These are phyloP conservation scores for Thera britannica DNA, from an alignment of 2,888 invertebrate genomes.

Conservation along the genomic window DNA sequence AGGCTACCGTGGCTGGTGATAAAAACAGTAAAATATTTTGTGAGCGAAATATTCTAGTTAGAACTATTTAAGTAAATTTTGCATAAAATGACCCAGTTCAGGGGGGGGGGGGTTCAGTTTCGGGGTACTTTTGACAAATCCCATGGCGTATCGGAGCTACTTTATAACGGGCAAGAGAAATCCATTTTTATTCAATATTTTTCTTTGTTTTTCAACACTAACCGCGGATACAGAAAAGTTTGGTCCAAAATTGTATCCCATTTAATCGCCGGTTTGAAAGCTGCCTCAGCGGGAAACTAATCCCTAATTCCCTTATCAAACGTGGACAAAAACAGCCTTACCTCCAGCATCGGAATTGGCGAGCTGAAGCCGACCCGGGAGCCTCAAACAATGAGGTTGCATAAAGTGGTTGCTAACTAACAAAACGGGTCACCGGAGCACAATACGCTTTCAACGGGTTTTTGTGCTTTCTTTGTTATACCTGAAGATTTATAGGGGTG, in stretches of 20 bases:
- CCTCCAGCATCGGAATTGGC: conserved; percentile 19
- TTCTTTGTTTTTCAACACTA: too few relatives aligned
- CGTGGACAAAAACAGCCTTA: conserved; percentile 20
- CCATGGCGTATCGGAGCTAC: too few relatives aligned
- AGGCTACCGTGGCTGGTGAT: too few relatives aligned
- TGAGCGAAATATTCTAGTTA: too few relatives aligned
- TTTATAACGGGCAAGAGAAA: too few relatives aligned
- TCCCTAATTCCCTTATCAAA: conserved; percentile 21
- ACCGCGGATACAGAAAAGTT: too few relatives aligned
- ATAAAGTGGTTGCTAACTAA: conserved; percentile 50
- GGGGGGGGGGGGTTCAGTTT: too few relatives aligned
- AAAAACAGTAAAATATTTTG: too few relatives aligned
- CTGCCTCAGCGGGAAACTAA: conserved; percentile 8
- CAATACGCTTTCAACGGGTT: conserved; percentile 32
- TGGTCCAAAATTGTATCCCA: neutral
- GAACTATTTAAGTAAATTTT: too few relatives aligned
- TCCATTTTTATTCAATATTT: too few relatives aligned
- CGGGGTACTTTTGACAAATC: too few relatives aligned
- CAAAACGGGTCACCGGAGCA: conserved; percentile 41
- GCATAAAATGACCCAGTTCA: too few relatives aligned
- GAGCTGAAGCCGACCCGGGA: conserved; percentile 18
- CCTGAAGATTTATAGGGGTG: neutral
- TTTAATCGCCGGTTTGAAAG: conserved; percentile 1
- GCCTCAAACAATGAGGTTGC: conserved; percentile 42
- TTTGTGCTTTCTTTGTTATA: conserved; percentile 21